These are phyloP conservation scores for Sinocyclocheilus grahami DNA, from an alignment of 2,113 vertebrate genomes.

Conservation along the genomic window DNA sequence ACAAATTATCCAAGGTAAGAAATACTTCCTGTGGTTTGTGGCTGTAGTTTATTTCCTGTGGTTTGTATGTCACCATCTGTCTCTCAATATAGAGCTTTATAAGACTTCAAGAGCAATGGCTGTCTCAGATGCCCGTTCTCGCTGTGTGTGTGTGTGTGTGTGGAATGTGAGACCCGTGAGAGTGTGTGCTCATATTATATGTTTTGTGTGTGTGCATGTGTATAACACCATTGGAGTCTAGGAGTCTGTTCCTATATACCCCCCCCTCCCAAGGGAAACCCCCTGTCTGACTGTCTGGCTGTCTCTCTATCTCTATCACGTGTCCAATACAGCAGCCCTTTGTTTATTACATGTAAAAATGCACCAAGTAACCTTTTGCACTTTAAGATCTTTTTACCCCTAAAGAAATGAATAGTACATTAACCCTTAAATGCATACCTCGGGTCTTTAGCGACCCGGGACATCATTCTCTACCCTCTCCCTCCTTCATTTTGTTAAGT, in stretches of 20 bases:
- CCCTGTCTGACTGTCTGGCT: neutral
- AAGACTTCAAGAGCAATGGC: neutral
- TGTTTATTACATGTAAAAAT: neutral
- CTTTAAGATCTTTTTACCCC: neutral
- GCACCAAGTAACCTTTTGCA: neutral
- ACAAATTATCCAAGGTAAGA: conserved; percentile 84
- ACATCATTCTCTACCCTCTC: no score
- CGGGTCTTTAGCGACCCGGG: no score
- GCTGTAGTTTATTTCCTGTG: neutral
- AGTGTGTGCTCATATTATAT: conserved; percentile 15
- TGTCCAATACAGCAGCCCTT: neutral
- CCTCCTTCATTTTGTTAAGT: no score
- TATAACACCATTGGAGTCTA: conserved; percentile 20
- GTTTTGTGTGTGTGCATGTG: neutral
- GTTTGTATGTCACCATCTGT: conserved; percentile 10
- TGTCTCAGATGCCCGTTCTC: neutral
- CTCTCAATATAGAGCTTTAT: neutral
- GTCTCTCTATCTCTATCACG: neutral
- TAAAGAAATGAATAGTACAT: no score
- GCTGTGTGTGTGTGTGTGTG: neutral
- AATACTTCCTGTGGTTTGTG: neutral
- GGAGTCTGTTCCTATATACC: conserved; percentile 13
- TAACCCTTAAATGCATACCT: no score
- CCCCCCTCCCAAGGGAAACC: no score
- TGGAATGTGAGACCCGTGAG: conserved; percentile 11